These are phyloP conservation scores for Tauraco erythrolophus DNA, from an alignment of 2,113 vertebrate genomes.

Conservation along the genomic window DNA sequence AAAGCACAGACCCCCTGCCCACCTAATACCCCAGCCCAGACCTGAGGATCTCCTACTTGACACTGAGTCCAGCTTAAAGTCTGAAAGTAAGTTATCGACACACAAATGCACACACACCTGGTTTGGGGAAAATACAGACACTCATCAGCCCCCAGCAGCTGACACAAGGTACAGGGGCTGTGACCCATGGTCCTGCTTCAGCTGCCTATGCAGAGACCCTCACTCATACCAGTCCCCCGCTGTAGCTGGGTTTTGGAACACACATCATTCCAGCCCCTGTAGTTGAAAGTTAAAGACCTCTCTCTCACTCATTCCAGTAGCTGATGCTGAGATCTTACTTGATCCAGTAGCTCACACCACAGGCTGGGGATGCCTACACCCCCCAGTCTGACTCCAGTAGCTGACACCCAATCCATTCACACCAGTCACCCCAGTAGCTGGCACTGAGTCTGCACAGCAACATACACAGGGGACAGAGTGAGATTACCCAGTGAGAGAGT, in stretches of 20 bases:
- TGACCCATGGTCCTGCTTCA: accelerated
- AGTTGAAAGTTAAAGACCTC: not conserved
- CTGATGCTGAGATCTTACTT: not conserved
- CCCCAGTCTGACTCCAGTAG: not conserved
- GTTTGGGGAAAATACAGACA: not conserved
- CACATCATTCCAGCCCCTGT: accelerated
- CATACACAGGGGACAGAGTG: not conserved
- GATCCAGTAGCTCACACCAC: no score
- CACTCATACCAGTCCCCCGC: not conserved
- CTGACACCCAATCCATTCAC: not conserved
- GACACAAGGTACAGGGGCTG: not conserved
- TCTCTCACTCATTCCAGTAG: not conserved
- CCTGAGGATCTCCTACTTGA: not conserved
- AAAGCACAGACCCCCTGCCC: accelerated
- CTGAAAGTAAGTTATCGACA: not conserved
- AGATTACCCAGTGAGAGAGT: not conserved
- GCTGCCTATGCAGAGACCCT: not conserved
- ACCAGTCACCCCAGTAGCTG: not conserved
- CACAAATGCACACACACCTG: accelerated
- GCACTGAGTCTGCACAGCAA: not conserved
- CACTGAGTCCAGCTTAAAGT: accelerated
- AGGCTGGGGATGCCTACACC: accelerated
- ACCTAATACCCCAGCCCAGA: not conserved
- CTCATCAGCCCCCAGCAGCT: accelerated
- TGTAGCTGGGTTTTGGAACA: not conserved